Evolutionary conservation across 2,888 invertebrate genomes (phyloP), one percentile per base, ranked within the genome.

Genomic region (Laspeyria flexula): DNA sequence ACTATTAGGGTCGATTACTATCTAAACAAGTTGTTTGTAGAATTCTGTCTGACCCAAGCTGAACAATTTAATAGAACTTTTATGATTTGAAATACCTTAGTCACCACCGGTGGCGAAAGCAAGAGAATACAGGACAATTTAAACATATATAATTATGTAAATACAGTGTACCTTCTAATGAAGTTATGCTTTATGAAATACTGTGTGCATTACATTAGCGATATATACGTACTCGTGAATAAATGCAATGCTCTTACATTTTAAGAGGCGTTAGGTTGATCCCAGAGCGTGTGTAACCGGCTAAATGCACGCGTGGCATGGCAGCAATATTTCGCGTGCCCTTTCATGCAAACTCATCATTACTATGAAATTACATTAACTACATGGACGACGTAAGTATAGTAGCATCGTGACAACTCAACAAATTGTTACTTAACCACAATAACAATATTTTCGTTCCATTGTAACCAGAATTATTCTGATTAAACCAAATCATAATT

Each of bases 21-120:
- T 55, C 42, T 55, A 52, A 46, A 60, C 42, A 49, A 27, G 35
- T 34, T 65, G 45, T 55, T 49, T 52, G 56, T 60, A 43, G 29
- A 45, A 33, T 55, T 60, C 30, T 55, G 27, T 37, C 39, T 33
- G 30, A 50, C 44, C 29, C 29, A 31, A 7, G 18, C 11, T n/a
- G 2, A 5, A 31, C 16, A 18, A 35, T 39, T 12, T 40, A 31
- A 21, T 47, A 35, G 25, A 30, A 35, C 39, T 44, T 39, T 29
- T 53, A 46, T 43, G 34, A 44, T 52, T 65, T 42, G n/a, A 25
- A 53, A 42, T 41, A 15, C 3, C 12, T 45, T 43, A 18, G 10
- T 27, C 25, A 25, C 4, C 7, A 7, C 3, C 25, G 1, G 7
- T 6, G 25, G 25, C 7, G 25, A 25, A 25, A 25, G 25, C 9